phyloP scores from a whole-genome alignment of 37 sponge, comb jelly and placozoan genomes.

The Hexactinellida sp. region DNA sequence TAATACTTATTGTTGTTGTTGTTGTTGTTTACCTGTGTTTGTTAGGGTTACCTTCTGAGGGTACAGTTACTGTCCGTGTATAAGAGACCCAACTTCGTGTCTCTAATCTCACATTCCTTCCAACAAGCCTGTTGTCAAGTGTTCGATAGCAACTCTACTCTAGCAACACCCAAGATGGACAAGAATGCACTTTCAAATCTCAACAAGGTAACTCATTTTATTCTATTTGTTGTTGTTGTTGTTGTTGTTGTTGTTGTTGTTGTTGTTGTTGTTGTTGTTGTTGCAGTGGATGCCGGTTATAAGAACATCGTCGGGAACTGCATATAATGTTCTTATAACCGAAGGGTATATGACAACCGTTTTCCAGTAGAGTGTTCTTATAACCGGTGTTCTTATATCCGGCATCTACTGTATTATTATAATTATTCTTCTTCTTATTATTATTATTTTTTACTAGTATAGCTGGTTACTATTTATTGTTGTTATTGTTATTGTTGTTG shows the following conservation, averaged over 20 bases:
- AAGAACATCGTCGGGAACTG: too few species aligned
- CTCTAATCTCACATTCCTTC: neutral
- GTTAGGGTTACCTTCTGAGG: neutral
- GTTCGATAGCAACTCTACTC: neutral
- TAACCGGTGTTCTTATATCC: too few species aligned
- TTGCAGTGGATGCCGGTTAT: too few species aligned
- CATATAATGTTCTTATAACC: too few species aligned
- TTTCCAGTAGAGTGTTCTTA: too few species aligned
- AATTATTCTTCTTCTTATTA: too few species aligned
- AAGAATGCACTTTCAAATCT: neutral
- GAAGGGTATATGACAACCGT: too few species aligned
- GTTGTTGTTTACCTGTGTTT: too few species aligned
- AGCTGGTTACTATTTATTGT: neutral
- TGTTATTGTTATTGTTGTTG: neutral
- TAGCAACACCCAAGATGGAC: neutral
- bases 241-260: too few species aligned
- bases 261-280: too few species aligned
- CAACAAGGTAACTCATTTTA: neutral
- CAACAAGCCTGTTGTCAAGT: neutral
- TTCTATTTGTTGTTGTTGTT: neutral
- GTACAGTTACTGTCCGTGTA: neutral
- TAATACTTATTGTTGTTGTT: neutral
- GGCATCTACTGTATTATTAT: too few species aligned
- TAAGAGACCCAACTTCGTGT: neutral
- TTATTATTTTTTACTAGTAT: too few species aligned